Percentiles rank a stretch among this genome's conserved stretches.
Evolutionary conservation across 1,140 invertebrate genomes (phyloP).

Genomic region (Apolygus lucorum): DNA sequence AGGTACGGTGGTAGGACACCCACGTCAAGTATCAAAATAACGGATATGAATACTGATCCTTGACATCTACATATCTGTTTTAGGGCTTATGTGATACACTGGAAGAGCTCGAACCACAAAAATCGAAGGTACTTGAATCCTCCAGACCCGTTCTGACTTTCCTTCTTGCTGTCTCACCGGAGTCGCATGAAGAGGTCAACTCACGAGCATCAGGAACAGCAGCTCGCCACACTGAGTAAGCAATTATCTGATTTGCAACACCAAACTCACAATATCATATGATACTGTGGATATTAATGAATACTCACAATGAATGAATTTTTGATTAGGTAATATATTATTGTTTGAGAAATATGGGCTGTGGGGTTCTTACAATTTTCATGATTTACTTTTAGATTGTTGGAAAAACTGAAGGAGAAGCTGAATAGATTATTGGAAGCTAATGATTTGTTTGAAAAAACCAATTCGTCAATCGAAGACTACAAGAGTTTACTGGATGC

Average conservation of each 20-base stretch:
- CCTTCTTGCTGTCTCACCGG: slow-evolving; percentile 9
- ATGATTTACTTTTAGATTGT: slow-evolving; percentile 39
- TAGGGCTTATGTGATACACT: slow-evolving; percentile 2
- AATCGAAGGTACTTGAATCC: slow-evolving; percentile 2
- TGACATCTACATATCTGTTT: too few species aligned
- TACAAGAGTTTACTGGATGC: slow-evolving; percentile 53
- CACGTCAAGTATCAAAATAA: too few species aligned
- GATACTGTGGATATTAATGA: too few species aligned
- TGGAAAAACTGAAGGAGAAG: slow-evolving; percentile 43
- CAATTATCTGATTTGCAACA: slow-evolving; percentile 27
- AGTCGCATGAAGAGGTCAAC: slow-evolving; percentile 8
- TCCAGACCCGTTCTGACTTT: slow-evolving; percentile 23
- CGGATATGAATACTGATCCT: too few species aligned
- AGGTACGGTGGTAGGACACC: too few species aligned
- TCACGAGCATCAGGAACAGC: background rate
- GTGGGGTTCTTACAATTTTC: too few species aligned
- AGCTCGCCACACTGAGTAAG: slow-evolving; percentile 22
- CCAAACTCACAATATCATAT: too few species aligned
- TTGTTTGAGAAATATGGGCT: too few species aligned
- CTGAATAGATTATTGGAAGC: slow-evolving; percentile 49
- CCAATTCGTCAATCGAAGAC: slow-evolving; percentile 46
- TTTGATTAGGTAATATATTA: too few species aligned
- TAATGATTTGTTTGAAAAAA: slow-evolving; percentile 43
- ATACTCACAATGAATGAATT: too few species aligned
- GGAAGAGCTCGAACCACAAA: background rate